Percentiles rank a stretch among this genome's conserved stretches.
Evolutionary conservation across 1,140 invertebrate genomes (phyloP).

Genomic region (Drosophila malerkotliana): DNA sequence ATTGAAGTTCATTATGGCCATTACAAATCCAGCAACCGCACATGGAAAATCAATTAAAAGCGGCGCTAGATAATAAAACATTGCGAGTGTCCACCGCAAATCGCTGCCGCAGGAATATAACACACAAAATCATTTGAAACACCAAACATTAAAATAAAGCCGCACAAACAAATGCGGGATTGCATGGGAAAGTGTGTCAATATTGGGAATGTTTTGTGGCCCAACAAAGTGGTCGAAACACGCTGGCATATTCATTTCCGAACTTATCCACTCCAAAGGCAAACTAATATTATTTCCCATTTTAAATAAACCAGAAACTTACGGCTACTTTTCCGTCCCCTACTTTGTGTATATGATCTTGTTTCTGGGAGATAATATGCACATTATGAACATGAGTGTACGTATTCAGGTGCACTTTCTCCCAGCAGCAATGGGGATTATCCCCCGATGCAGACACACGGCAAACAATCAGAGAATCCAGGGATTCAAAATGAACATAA

Average conservation of each 20-base stretch:
- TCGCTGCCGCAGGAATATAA: slow-evolving; percentile 57
- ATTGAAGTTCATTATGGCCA: slow-evolving; percentile 68
- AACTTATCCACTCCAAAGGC: not conserved
- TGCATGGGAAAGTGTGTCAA: slow-evolving; percentile 46
- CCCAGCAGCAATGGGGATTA: slow-evolving; percentile 23
- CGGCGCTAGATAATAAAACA: slow-evolving; percentile 63
- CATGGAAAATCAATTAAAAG: slow-evolving; percentile 78
- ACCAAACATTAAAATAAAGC: slow-evolving; percentile 16
- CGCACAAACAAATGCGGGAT: slow-evolving; percentile 9
- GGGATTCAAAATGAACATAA: slow-evolving; percentile 29
- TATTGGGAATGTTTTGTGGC: slow-evolving; percentile 47
- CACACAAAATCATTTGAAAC: slow-evolving; percentile 34
- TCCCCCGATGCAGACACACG: slow-evolving; percentile 47
- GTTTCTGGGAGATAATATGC: slow-evolving; percentile 25
- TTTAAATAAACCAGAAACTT: not conserved
- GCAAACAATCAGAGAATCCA: slow-evolving; percentile 37
- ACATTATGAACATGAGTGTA: slow-evolving; percentile 19
- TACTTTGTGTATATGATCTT: slow-evolving; percentile 14
- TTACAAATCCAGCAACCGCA: slow-evolving; percentile 33
- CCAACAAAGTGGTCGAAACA: no score
- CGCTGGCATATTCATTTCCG: slow-evolving; percentile 1
- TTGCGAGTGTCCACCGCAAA: slow-evolving; percentile 60
- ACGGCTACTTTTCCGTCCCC: not conserved
- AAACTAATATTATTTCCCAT: not conserved
- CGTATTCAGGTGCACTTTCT: slow-evolving; percentile 19